phyloP scores from a whole-genome alignment of 2,888 invertebrate genomes.

The Acanthoscelides obtectus region DNA sequence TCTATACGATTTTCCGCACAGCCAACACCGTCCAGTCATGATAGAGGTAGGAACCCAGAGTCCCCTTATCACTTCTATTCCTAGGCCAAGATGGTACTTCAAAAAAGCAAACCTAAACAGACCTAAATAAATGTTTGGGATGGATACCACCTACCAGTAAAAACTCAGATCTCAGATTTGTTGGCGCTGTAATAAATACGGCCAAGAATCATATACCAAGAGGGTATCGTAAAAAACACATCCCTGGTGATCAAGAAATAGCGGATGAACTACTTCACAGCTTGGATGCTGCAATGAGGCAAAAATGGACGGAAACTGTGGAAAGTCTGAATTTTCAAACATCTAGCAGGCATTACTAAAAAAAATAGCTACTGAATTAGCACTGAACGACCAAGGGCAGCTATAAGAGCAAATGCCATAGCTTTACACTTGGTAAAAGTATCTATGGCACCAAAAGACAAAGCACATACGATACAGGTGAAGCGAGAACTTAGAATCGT shows the following conservation, averaged over 20 bases:
- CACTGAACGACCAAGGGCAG: not conserved
- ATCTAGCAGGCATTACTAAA: not conserved
- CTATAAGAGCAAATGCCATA: not conserved
- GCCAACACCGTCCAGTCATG: slow-evolving; percentile 19
- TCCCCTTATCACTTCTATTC: slow-evolving; percentile 9
- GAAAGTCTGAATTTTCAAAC: not conserved
- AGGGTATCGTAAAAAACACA: slow-evolving; percentile 14
- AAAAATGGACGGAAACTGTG: slow-evolving; percentile 3
- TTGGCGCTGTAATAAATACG: slow-evolving; percentile 10
- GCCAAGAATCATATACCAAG: slow-evolving; percentile 15
- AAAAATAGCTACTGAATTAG: not conserved
- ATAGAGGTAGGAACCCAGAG: slow-evolving; percentile 13
- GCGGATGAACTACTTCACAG: slow-evolving; percentile 15
- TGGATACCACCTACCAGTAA: slow-evolving; percentile 8
- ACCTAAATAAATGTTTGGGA: slow-evolving; percentile 12
- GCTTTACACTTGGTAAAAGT: slow-evolving; percentile 9
- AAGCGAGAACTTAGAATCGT: slow-evolving; percentile 9
- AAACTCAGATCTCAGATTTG: slow-evolving; percentile 11
- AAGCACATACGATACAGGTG: slow-evolving; percentile 10
- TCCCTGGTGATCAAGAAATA: slow-evolving; percentile 7
- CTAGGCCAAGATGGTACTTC: slow-evolving; percentile 16
- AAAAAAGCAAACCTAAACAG: slow-evolving; percentile 11
- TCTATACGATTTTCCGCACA: slow-evolving; percentile 15
- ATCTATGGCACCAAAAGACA: slow-evolving; percentile 12
- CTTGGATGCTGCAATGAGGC: slow-evolving; percentile 9